Conservation (phyloP, 30 jellyfish, hydroid and myxozoan species). For the Turritopsis dohrnii region DNA sequence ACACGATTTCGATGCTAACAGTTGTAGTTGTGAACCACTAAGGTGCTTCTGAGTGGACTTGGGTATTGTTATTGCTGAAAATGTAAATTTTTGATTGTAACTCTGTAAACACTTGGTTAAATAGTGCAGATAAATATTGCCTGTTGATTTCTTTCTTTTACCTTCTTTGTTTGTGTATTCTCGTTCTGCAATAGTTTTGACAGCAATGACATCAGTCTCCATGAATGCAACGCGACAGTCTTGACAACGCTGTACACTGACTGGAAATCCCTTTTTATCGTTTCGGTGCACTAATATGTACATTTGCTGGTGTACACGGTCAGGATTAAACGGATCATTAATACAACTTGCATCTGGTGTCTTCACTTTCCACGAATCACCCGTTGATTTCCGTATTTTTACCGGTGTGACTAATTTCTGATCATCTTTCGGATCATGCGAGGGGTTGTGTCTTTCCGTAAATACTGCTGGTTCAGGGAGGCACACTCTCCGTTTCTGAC, state of each 20-base stretch:
- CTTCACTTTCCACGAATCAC: background rate
- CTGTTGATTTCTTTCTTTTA: too few species aligned
- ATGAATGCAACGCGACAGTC: slow-evolving; percentile 29
- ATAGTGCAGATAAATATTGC: too few species aligned
- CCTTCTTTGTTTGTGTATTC: too few species aligned
- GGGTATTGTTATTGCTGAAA: too few species aligned
- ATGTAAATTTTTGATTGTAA: too few species aligned
- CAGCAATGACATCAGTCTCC: slow-evolving; percentile 34
- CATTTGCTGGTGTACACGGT: background rate
- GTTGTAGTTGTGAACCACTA: too few species aligned
- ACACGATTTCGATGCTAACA: too few species aligned
- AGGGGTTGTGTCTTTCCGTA: background rate
- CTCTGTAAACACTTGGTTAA: too few species aligned
- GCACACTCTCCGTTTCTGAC: background rate
- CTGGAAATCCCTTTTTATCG: slow-evolving; percentile 36
- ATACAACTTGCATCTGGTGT: background rate
- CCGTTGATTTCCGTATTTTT: background rate
- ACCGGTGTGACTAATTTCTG: background rate
- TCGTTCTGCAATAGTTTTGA: slow-evolving; percentile 25
- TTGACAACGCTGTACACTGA: slow-evolving; percentile 35
- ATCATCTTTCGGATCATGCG: too few species aligned
- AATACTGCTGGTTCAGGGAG: background rate
- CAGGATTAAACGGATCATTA: background rate
- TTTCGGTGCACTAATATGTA: background rate
- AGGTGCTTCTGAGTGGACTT: too few species aligned